A percentile compares a stretch with the other conserved stretches of the same genome.
These are phyloP conservation scores for Tromatobia lineatoria DNA, from an alignment of 2,888 invertebrate genomes.

Conservation along the genomic window DNA sequence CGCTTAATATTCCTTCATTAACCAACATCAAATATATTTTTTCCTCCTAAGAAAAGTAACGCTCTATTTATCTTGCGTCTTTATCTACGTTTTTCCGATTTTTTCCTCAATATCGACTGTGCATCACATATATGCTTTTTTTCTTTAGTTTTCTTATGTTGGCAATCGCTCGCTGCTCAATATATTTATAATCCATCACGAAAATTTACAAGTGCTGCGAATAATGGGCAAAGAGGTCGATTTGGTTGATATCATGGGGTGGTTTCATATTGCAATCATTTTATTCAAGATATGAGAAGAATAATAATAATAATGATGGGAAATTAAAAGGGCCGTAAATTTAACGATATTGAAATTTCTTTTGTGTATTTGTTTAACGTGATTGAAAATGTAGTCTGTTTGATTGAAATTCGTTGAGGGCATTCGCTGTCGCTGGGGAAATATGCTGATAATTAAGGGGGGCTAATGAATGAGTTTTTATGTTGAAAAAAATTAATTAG, in stretches of 20 bases:
- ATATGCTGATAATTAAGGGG: too few species aligned
- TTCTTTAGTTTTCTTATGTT: too few species aligned
- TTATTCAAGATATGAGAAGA: background rate
- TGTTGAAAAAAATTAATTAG: background rate
- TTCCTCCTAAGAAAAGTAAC: conserved; percentile 33
- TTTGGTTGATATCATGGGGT: background rate
- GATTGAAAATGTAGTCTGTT: background rate
- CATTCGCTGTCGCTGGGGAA: too few species aligned
- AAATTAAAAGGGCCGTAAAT: background rate
- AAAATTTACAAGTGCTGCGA: background rate
- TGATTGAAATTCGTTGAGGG: background rate
- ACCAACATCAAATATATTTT: conserved; percentile 37
- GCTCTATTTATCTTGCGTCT: conserved; percentile 50
- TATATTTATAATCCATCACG: background rate
- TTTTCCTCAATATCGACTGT: background rate
- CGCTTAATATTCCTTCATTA: conserved; percentile 22
- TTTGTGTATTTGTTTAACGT: background rate
- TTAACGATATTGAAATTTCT: background rate
- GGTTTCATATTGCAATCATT: background rate
- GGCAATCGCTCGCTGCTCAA: background rate
- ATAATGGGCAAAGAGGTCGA: background rate
- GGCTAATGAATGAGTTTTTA: too few species aligned
- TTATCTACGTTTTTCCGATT: conserved; percentile 14
- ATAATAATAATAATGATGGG: background rate
- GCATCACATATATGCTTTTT: background rate